Conservation (phyloP, 2,797 vertebrate species). For the Halcyon badia region DNA sequence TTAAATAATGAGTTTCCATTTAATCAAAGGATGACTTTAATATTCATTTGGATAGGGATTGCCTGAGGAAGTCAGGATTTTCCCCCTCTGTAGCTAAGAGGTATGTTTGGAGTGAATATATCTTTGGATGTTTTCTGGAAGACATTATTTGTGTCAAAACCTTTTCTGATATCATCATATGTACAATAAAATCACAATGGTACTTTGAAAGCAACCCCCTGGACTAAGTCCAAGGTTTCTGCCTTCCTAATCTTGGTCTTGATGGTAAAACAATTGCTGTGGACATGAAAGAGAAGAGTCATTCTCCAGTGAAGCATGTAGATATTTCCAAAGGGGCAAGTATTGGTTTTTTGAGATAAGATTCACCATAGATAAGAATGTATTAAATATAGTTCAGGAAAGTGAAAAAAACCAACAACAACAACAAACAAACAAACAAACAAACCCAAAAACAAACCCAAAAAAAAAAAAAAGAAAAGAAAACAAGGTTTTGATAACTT, state of each 20-base stretch:
- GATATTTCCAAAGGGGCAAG: neutral
- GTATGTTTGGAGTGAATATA: neutral
- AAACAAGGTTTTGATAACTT: neutral
- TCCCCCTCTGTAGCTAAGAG: neutral
- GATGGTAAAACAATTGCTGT: neutral
- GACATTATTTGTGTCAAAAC: neutral
- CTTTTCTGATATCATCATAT: neutral
- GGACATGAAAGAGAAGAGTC: neutral
- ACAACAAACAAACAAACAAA: neutral
- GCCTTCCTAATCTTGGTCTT: neutral
- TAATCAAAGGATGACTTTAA: neutral
- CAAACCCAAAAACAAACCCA: too few species aligned
- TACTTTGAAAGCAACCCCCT: neutral
- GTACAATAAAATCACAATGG: neutral
- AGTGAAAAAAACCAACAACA: neutral
- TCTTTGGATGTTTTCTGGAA: neutral
- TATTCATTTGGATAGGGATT: neutral
- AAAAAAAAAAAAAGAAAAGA: neutral
- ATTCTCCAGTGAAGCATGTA: neutral
- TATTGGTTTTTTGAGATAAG: neutral
- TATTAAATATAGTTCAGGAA: neutral
- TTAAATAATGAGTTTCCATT: neutral
- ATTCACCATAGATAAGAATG: neutral
- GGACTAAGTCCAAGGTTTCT: neutral
- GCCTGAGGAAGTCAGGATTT: neutral